Percentiles rank a stretch among this genome's conserved stretches.
Conservation (phyloP, 92 coral and sea anemone species). For the Palythoa heliodiscus region DNA sequence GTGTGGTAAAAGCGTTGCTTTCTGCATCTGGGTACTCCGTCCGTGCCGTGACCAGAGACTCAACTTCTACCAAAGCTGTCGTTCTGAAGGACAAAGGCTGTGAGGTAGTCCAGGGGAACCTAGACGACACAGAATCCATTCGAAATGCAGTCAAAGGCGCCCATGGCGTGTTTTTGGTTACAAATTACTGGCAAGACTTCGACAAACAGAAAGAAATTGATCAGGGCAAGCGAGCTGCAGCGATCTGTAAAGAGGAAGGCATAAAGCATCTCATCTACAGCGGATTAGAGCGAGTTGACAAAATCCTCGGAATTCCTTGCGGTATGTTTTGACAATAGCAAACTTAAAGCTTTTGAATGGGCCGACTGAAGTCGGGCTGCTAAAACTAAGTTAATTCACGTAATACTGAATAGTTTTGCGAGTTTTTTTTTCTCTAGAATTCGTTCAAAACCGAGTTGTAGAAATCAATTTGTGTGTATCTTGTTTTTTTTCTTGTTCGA, state of each 20-base stretch:
- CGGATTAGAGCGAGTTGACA: constrained; percentile 80
- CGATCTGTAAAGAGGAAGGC: constrained; percentile 60
- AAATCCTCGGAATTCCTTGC: constrained; percentile 65
- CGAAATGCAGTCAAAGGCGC: constrained; percentile 67
- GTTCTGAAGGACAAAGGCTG: constrained; percentile 69
- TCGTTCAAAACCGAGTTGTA: too few relatives aligned
- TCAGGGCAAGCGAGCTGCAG: constrained; percentile 77
- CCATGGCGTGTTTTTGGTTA: constrained; percentile 74
- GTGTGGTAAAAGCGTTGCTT: constrained; percentile 61
- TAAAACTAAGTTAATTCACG: too few relatives aligned
- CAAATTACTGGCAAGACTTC: constrained; percentile 80
- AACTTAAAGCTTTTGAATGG: too few relatives aligned
- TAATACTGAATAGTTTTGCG: too few relatives aligned
- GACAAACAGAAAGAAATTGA: constrained; percentile 66
- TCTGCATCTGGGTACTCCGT: constrained; percentile 40
- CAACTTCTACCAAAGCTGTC: constrained; percentile 61
- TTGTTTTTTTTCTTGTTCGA: too few relatives aligned
- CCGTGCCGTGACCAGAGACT: constrained; percentile 69
- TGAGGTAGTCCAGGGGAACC: constrained; percentile 57
- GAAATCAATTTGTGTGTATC: too few relatives aligned
- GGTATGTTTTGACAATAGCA: constrained; percentile 50
- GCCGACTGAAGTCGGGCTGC: too few relatives aligned
- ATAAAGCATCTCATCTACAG: constrained; percentile 77
- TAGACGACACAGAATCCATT: constrained; percentile 68
- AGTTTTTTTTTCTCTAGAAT: too few relatives aligned